Evolutionary conservation across 1,140 invertebrate species (phyloP).

Genomic region (Lamellibrachia luymesi): DNA sequence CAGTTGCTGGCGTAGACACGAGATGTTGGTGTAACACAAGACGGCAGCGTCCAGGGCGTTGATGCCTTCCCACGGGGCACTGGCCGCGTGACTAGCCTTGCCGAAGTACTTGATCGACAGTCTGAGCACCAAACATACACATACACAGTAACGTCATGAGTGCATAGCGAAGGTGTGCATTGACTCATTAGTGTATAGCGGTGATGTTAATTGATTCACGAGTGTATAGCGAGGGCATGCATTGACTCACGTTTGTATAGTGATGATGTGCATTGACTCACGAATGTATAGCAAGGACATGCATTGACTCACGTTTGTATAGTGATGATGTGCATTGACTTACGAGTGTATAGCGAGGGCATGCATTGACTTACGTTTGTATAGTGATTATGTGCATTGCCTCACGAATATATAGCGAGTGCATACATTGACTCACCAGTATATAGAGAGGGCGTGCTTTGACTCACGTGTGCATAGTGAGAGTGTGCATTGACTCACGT

Average conservation of each 20-base stretch:
- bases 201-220: too few species aligned
- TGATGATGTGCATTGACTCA: too few species aligned
- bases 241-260: too few species aligned
- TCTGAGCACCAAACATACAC: not conserved
- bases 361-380: not conserved
- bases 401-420: not conserved
- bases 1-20: slow-evolving; percentile 38
- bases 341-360: not conserved
- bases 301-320: not conserved
- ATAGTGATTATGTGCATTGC: not conserved
- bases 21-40: slow-evolving; percentile 33
- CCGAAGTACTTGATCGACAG: slow-evolving; percentile 27
- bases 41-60: slow-evolving; percentile 44
- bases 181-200: too few species aligned
- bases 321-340: not conserved
- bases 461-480: too few species aligned
- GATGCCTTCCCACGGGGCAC: slow-evolving; percentile 39
- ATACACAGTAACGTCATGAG: not conserved
- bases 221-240: too few species aligned
- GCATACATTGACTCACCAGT: not conserved
- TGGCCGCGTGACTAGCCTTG: slow-evolving; percentile 37
- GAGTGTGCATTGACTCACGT: too few species aligned
- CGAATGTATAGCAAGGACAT: too few species aligned
- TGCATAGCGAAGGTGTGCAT: too few species aligned
- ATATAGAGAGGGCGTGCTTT: not conserved